Percentiles rank a stretch among this genome's conserved stretches.
Evolutionary conservation across 2,113 vertebrate genomes (phyloP).

Genomic region (Sprattus sprattus): DNA sequence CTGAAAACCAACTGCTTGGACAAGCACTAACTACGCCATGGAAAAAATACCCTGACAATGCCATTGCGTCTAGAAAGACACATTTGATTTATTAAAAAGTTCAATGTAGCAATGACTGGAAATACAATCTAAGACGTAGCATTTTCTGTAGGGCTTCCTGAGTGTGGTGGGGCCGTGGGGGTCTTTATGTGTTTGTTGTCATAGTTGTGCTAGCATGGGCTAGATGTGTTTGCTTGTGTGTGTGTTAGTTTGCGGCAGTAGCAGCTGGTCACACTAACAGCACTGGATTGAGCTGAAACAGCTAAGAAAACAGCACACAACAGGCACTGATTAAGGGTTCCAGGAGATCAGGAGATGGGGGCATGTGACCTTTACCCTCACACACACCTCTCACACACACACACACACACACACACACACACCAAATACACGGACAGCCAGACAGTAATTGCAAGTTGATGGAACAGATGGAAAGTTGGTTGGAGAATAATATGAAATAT

Average conservation of each 20-base stretch:
- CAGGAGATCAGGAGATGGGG: constrained; percentile 6
- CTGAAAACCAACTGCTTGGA: neutral
- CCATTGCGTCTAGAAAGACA: neutral
- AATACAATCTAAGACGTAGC: neutral
- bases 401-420: neutral
- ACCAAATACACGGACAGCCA: neutral
- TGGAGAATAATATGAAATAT: constrained; percentile 8
- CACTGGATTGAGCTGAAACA: constrained; percentile 5
- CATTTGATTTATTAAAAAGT: neutral
- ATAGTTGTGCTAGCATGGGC: constrained; percentile 13
- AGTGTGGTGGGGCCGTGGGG: neutral
- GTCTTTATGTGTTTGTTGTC: neutral
- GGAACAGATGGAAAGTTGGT: neutral
- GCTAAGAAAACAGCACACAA: neutral
- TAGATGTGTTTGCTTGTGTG: constrained; percentile 33
- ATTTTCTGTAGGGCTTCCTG: neutral
- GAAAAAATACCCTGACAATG: neutral
- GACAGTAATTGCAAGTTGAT: neutral
- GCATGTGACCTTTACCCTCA: neutral
- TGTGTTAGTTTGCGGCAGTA: neutral
- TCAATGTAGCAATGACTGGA: neutral
- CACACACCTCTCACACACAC: neutral
- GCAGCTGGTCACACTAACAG: neutral
- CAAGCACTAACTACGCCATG: neutral
- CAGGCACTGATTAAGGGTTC: neutral